Percentiles rank a stretch among this genome's conserved stretches.
These are phyloP conservation scores for Clupea harengus DNA, from an alignment of 2,113 vertebrate species.

Conservation along the genomic window DNA sequence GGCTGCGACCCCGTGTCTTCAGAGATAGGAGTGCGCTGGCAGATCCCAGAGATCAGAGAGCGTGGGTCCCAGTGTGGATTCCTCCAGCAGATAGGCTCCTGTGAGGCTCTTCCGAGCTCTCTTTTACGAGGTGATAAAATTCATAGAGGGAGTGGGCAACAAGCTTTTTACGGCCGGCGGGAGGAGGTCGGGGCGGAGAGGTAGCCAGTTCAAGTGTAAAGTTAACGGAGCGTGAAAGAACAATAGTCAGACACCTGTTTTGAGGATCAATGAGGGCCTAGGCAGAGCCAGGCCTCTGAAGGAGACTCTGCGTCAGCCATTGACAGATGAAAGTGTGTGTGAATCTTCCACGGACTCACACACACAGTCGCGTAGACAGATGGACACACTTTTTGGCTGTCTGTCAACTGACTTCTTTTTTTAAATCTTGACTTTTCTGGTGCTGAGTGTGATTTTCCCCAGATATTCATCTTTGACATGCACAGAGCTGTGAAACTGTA, in stretches of 20 bases:
- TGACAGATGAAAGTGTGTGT: neutral
- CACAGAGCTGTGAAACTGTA: neutral
- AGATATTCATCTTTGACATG: neutral
- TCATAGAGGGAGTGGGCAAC: constrained; percentile 73
- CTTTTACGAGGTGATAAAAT: constrained; percentile 76
- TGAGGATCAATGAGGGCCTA: constrained; percentile 27
- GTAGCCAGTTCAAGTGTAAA: constrained; percentile 78
- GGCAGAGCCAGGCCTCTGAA: neutral
- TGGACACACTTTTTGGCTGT: neutral
- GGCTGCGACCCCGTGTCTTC: neutral
- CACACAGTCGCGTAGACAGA: neutral
- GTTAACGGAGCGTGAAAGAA: constrained; percentile 74
- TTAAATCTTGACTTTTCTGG: neutral
- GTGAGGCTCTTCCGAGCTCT: constrained; percentile 46
- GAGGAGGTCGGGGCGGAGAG: constrained; percentile 69
- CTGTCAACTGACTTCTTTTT: neutral
- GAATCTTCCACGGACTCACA: neutral
- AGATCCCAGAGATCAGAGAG: neutral
- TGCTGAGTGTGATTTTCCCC: no score
- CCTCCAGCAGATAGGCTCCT: constrained; percentile 54
- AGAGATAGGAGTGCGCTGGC: neutral
- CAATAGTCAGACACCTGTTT: constrained; percentile 62
- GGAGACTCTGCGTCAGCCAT: neutral
- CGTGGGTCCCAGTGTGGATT: neutral
- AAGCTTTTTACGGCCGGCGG: constrained; percentile 68